Evolutionary conservation across 2,113 vertebrate genomes (phyloP).

Genomic region (Echinops telfairi): DNA sequence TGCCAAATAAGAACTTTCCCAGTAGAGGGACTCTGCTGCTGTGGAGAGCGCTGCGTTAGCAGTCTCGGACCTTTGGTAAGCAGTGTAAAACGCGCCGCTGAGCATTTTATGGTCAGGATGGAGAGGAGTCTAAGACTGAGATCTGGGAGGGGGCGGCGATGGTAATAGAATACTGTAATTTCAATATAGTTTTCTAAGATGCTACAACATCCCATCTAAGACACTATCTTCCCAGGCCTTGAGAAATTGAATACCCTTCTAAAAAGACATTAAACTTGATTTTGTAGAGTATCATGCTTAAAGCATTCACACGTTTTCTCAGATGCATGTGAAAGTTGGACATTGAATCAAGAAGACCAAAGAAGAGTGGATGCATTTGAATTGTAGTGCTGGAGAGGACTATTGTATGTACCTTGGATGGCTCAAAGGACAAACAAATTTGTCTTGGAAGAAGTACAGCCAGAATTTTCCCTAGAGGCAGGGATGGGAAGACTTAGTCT

Average conservation of each 20-base stretch:
- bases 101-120: background rate
- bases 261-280: conserved; percentile 8
- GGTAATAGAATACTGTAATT: background rate
- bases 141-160: background rate
- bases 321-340: too few species aligned
- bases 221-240: background rate
- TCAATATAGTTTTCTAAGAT: conserved; percentile 30
- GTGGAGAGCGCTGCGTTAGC: background rate
- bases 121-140: background rate
- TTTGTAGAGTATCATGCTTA: background rate
- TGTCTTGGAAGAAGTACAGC: too few species aligned
- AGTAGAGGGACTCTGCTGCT: background rate
- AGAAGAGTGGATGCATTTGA: too few species aligned
- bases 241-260: background rate
- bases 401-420: too few species aligned
- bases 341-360: too few species aligned
- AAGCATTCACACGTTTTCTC: background rate
- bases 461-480: too few species aligned
- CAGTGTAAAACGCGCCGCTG: background rate
- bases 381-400: too few species aligned
- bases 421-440: too few species aligned
- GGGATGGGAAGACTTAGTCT: too few species aligned
- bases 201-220: background rate
- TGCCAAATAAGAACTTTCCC: background rate
- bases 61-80: background rate